Evolutionary conservation across 1,140 invertebrate genomes (phyloP).

Genomic region (Agrilus planipennis): DNA sequence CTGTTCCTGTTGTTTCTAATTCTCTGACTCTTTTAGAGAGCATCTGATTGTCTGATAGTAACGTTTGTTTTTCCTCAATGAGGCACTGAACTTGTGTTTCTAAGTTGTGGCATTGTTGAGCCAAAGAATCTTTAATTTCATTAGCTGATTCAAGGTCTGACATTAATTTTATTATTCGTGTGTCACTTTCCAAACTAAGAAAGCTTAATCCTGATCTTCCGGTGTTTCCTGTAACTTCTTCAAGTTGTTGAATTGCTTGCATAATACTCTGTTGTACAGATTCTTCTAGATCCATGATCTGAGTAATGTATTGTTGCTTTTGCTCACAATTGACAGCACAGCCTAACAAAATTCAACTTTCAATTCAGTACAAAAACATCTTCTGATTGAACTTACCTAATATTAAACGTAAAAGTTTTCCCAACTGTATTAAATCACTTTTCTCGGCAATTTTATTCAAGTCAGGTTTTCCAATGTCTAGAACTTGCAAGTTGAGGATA

Average conservation of each 20-base stretch:
- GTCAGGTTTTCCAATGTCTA: constrained; percentile 72
- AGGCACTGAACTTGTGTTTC: constrained; percentile 64
- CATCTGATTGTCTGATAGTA: constrained; percentile 65
- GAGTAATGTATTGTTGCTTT: constrained; percentile 84
- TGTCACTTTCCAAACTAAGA: constrained; percentile 38
- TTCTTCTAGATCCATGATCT: constrained; percentile 86
- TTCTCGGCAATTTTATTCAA: constrained; percentile 76
- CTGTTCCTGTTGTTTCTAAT: constrained; percentile 41
- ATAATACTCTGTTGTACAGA: constrained; percentile 84
- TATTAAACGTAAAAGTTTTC: constrained; percentile 76
- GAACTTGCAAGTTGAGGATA: constrained; percentile 65
- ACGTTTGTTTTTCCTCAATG: constrained; percentile 68
- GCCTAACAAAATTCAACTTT: constrained; percentile 37
- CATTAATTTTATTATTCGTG: constrained; percentile 45
- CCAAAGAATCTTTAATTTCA: constrained; percentile 68
- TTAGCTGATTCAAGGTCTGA: constrained; percentile 56
- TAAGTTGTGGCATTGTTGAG: constrained; percentile 76
- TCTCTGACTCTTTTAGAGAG: constrained; percentile 56
- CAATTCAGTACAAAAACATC: too few relatives aligned
- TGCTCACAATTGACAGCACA: constrained; percentile 88
- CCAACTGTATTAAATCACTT: constrained; percentile 62
- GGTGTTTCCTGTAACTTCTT: constrained; percentile 48
- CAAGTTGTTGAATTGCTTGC: constrained; percentile 88
- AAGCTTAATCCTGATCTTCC: constrained; percentile 40
- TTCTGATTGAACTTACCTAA: too few relatives aligned